These are phyloP conservation scores for Heliconius himera DNA, from an alignment of 1,140 invertebrate genomes.

Conservation along the genomic window DNA sequence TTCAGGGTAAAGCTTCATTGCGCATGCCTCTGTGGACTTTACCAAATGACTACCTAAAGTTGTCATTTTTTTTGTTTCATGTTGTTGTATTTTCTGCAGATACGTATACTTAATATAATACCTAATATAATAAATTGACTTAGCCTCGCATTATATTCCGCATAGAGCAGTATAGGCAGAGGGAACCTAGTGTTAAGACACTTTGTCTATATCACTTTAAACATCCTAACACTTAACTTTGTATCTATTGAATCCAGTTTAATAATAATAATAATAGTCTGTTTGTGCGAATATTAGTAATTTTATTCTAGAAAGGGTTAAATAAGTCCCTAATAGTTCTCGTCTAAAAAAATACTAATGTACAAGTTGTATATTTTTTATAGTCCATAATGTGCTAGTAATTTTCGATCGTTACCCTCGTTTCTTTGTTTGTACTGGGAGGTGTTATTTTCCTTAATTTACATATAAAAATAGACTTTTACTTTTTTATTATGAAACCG, in stretches of 20 bases:
- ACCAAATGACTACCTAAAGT: neutral
- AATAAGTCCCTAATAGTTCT: neutral
- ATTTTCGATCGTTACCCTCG: conserved; percentile 27
- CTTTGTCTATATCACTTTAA: no score
- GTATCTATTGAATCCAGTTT: no score
- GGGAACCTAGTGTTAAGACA: no score
- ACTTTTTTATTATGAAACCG: neutral
- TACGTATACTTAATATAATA: no score
- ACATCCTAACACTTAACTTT: no score
- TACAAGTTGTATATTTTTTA: conserved; percentile 5
- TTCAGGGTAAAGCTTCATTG: conserved; percentile 39
- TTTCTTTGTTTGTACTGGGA: conserved; percentile 20
- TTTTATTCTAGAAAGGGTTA: no score
- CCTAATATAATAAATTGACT: no score
- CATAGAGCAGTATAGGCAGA: no score
- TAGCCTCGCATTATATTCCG: no score
- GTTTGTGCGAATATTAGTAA: no score
- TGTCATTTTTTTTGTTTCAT: neutral
- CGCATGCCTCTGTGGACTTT: conserved; percentile 48
- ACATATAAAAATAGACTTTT: conserved; percentile 7
- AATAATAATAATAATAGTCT: no score
- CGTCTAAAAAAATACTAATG: neutral
- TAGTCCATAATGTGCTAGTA: conserved; percentile 16
- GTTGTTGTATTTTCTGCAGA: neutral
- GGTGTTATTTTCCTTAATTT: conserved; percentile 13